Base-by-base conservation (phyloP, 2,797 vertebrate genomes). In the Pseudomugil tenellus region DNA sequence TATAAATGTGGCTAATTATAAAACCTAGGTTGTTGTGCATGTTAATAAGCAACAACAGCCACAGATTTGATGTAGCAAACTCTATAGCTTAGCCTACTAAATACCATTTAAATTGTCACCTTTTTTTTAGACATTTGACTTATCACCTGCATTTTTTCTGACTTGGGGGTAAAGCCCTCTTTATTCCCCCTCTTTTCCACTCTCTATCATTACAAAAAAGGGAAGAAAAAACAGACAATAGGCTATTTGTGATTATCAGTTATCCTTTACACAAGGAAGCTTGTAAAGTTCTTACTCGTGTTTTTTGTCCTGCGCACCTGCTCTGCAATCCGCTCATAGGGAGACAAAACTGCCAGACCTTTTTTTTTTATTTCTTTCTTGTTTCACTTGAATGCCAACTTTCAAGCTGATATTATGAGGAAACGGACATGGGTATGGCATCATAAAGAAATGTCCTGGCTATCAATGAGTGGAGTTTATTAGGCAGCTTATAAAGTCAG, bases 401-500 rank as follows among this genome's bases (percentile, higher is more conserved):
- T 41, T 19, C 6, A 67, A 28, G 5, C 9, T 14, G 49, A 63
- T 13, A 51, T 39, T 6, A 39, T 2, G 66, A 25, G 26, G 23
- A 54, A 63, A 55, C 34, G 31, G 39, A 67, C 63, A 65, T 52
- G 48, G 62, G 43, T 74, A 54, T 17, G 17, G 57, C 53, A 72
- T 60, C 53, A 79, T 67, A 80, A 72, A 73, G 66, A 79, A 72
- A 63, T 57, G 67, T 74, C 76, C 81, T 64, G 19, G 66, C 70
- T 74, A 77, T 84, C 76, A 58, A 56, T 55, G 68, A 59, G 76
- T 16, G 65, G 54, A 80, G 70, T 89, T 89, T 86, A 89, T 90
- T 86, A 88, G 77, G 75, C 80, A 84, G 87, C 81, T 86, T 79
- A 87, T 88, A 88, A 91, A 86, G 72, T 67, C 21, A 57, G 59